phyloP scores from a whole-genome alignment of 2,113 vertebrate species.

The Strix uralensis region DNA sequence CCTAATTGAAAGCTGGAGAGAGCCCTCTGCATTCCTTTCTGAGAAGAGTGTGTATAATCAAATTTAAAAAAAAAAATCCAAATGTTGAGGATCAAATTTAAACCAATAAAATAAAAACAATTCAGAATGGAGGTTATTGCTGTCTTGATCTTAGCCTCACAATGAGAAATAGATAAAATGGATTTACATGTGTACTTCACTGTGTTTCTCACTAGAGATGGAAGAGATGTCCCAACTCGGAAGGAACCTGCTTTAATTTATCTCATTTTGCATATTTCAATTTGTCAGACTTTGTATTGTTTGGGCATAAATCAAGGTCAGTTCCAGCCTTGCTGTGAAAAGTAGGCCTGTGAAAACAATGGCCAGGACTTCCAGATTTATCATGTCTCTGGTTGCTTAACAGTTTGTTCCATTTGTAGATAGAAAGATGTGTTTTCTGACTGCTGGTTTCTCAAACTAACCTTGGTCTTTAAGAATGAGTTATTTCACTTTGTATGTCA shows the following conservation, averaged over 20 bases:
- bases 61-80: background rate
- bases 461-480: background rate
- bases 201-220: background rate
- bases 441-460: background rate
- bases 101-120: constrained; percentile 38
- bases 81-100: constrained; percentile 39
- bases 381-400: background rate
- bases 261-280: background rate
- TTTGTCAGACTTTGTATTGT: background rate
- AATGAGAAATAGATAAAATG: background rate
- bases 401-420: background rate
- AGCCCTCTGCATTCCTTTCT: constrained; percentile 27
- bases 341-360: background rate
- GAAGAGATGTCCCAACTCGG: background rate
- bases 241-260: background rate
- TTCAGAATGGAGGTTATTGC: background rate
- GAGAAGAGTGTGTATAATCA: background rate
- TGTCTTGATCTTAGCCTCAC: background rate
- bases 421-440: background rate
- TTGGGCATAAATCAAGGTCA: background rate
- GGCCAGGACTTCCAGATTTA: background rate
- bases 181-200: background rate
- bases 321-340: background rate
- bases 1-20: background rate
- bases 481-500: background rate